These are phyloP conservation scores for Illadopsis cleaveri DNA, from an alignment of 2,113 vertebrate genomes.

Conservation along the genomic window DNA sequence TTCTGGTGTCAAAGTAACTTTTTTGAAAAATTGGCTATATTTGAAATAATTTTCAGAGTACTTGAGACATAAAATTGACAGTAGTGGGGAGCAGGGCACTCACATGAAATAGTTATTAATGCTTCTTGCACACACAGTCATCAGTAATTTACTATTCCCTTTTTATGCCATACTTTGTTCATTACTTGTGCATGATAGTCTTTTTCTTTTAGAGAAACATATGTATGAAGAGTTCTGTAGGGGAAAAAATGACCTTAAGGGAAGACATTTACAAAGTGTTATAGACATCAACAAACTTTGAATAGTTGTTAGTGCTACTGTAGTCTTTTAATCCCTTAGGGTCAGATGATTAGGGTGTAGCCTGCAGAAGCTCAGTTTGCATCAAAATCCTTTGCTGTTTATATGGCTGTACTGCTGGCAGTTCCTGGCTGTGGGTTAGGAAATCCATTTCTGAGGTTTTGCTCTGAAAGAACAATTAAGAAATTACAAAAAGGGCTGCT, in stretches of 20 bases:
- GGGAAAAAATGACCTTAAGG: not conserved
- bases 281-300: not conserved
- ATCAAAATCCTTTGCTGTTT: not conserved
- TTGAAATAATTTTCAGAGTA: not conserved
- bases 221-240: not conserved
- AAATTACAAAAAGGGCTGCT: not conserved
- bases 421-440: not conserved
- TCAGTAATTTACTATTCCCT: not conserved
- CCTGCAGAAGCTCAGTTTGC: not conserved
- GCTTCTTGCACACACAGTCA: not conserved
- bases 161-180: not conserved
- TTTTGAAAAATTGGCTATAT: not conserved
- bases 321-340: not conserved
- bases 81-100: not conserved
- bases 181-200: not conserved
- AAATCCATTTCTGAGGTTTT: not conserved
- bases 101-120: not conserved
- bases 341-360: not conserved
- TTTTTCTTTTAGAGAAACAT: not conserved
- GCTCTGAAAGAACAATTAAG: not conserved
- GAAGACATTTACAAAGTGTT: not conserved
- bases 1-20: not conserved
- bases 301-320: not conserved
- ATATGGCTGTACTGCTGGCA: not conserved
- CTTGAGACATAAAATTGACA: not conserved